phyloP scores from a whole-genome alignment of 2,113 vertebrate species.

The Scophthalmus maximus region DNA sequence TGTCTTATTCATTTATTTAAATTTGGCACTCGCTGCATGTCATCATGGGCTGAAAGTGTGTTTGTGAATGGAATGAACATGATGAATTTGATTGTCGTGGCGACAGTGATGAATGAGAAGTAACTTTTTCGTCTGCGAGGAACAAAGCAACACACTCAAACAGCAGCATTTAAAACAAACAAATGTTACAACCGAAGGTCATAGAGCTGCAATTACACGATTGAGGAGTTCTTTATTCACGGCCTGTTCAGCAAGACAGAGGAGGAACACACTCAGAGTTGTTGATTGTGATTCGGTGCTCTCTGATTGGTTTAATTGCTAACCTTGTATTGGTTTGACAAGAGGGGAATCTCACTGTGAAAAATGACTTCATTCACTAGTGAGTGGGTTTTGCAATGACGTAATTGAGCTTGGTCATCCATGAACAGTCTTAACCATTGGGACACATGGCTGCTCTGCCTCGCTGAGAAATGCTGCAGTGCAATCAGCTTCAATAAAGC shows the following conservation, averaged over 20 bases:
- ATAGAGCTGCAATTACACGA: not conserved
- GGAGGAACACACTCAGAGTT: not conserved
- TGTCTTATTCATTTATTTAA: not conserved
- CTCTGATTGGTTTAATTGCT: slow-evolving; percentile 12
- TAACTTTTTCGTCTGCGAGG: not conserved
- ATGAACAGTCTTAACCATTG: too few relatives aligned
- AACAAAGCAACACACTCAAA: not conserved
- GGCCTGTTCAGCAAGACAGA: not conserved
- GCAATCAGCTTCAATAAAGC: too few relatives aligned
- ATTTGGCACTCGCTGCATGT: not conserved
- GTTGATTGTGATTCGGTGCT: not conserved
- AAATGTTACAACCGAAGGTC: not conserved
- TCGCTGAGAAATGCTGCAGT: too few relatives aligned
- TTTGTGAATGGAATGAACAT: not conserved
- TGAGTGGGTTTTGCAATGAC: not conserved
- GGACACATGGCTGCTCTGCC: too few relatives aligned
- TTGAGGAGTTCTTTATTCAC: not conserved
- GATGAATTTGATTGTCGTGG: slow-evolving; percentile 1
- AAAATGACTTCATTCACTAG: not conserved
- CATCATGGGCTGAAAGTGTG: not conserved
- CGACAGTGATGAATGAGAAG: not conserved
- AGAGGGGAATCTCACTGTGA: not conserved
- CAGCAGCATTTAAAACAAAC: not conserved
- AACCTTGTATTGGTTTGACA: not conserved
- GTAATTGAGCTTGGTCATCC: not conserved